Evolutionary conservation across 2,113 vertebrate species (phyloP), one percentile per base, ranked within the genome.

Genomic region (Lota lota): DNA sequence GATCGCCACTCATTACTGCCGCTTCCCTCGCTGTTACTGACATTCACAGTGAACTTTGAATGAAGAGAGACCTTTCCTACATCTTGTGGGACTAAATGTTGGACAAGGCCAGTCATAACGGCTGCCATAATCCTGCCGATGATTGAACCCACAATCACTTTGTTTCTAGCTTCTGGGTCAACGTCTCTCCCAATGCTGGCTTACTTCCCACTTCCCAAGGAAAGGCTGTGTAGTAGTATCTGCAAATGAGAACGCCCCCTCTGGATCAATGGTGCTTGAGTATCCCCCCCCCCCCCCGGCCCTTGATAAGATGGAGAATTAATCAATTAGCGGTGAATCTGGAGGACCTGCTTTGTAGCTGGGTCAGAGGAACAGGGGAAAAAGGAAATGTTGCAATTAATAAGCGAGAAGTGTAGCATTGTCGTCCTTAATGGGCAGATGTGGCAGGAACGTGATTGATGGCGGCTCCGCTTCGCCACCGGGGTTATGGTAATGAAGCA

Each of bases 311-410:
- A 47, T 14, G 40, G 40, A 10, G 12, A 10, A 53, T 56, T 53
- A 22, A 47, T 68, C 64, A 78, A 81, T 86, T 79, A 87, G 68
- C 6, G 1, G 20, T 58, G 50, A 57, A 75, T 72, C 78, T 64
- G 58, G 53, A 61, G 64, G 70, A 67, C 68, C 75, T 60, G 61
- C 70, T 66, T 78, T 66, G 51, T 69, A 47, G 71, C 77, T 75
- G 40, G 40, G 40, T 47, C 40, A 47, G 40, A 47, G n/a, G 21
- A 20, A 66, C 33, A 56, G 58, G 80, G 69, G 63, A 72, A 79
- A 82, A 83, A 82, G 16, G 75, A 86, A 85, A 79, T 71, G 74
- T 68, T 69, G 50, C 70, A 74, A 79, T 85, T 79, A 85, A 84
- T 79, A 81, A 77, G 80, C 61, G 79, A 57, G 72, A 78, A 72